These are phyloP conservation scores for Microcebus jonahi DNA, from an alignment of 2,113 vertebrate genomes.

Conservation along the genomic window DNA sequence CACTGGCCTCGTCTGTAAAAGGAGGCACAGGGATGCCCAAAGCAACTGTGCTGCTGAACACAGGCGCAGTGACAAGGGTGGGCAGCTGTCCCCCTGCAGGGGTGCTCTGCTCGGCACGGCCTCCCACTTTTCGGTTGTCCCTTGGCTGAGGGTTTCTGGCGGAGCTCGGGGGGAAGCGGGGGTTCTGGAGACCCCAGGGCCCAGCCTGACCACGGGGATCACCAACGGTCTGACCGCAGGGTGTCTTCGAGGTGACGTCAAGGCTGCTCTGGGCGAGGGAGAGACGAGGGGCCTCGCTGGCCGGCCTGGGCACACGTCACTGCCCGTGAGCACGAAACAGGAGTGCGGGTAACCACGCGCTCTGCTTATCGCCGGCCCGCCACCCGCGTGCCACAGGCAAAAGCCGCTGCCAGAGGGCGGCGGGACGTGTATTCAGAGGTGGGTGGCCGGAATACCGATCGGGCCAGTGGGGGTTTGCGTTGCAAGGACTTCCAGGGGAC, in stretches of 20 bases:
- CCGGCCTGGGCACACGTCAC: not conserved
- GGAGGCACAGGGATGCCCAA: too few relatives aligned
- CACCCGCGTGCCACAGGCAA: conserved; percentile 57
- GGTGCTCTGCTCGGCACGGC: not conserved
- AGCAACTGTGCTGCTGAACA: fast-evolving
- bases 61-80: not conserved
- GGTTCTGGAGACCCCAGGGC: not conserved
- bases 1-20: not conserved
- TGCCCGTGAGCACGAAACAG: not conserved
- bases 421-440: conserved; percentile 22
- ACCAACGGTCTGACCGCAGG: not conserved
- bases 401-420: not conserved
- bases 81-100: too few relatives aligned
- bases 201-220: fast-evolving
- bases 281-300: not conserved
- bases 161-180: not conserved
- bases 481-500: not conserved
- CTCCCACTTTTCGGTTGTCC: not conserved
- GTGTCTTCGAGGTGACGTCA: not conserved
- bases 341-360: conserved; percentile 2
- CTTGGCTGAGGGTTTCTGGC: not conserved
- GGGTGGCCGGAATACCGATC: conserved; percentile 69
- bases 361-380: not conserved
- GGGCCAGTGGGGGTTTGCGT: not conserved
- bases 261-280: not conserved